Evolutionary conservation across 2,888 invertebrate species (phyloP).

Genomic region (Antheraea assamensis): DNA sequence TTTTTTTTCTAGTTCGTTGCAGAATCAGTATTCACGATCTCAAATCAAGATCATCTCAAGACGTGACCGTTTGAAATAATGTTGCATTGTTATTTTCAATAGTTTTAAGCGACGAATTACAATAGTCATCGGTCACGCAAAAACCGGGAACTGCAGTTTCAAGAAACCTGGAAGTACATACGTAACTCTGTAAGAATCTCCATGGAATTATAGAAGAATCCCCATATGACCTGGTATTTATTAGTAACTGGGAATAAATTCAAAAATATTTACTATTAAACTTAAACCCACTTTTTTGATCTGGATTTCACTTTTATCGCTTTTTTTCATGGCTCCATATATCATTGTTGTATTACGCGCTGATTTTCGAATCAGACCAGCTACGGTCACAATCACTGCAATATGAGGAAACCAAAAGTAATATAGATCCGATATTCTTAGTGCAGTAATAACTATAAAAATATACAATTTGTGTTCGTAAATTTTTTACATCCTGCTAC

Average conservation of each 20-base stretch:
- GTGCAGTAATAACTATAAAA: background rate
- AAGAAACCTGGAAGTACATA: background rate
- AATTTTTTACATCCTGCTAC: background rate
- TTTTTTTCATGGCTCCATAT: background rate
- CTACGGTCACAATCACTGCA: background rate
- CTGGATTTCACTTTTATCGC: background rate
- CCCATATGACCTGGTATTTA: too few species aligned
- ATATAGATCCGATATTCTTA: background rate
- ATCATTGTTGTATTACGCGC: background rate
- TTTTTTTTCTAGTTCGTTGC: background rate
- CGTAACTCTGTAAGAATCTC: background rate
- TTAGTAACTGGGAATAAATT: background rate
- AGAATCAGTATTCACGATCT: background rate
- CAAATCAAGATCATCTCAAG: constrained; percentile 11
- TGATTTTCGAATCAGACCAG: background rate
- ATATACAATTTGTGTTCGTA: background rate
- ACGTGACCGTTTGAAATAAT: constrained; percentile 17
- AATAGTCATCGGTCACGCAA: background rate
- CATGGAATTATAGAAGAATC: background rate
- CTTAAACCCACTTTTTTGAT: background rate
- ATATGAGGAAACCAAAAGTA: background rate
- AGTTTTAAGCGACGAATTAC: background rate
- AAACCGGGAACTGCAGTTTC: background rate
- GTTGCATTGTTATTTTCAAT: background rate
- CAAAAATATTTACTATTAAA: background rate